A percentile compares a stretch with the other conserved stretches of the same genome.
phyloP scores from a whole-genome alignment of 1,140 invertebrate species.

The Meteorus sp. region DNA sequence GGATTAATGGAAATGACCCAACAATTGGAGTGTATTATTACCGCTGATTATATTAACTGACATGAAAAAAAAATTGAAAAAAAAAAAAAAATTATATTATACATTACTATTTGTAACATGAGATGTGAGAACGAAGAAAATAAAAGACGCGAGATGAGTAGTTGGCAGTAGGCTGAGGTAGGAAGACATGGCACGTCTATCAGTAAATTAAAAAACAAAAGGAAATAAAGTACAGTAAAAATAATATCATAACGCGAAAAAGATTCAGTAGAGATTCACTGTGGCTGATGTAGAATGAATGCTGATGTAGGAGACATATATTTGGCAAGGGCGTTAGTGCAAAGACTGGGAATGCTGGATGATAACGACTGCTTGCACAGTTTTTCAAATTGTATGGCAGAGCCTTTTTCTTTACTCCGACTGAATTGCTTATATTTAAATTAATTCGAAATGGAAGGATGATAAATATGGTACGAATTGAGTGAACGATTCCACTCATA shows the following conservation, averaged over 20 bases:
- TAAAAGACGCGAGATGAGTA: constrained; percentile 38
- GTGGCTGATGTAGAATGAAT: constrained; percentile 49
- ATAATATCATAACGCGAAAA: constrained; percentile 53
- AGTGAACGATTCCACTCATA: too few relatives aligned
- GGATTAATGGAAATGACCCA: constrained; percentile 40
- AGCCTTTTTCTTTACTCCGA: too few relatives aligned
- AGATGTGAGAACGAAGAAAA: constrained; percentile 29
- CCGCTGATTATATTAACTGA: constrained; percentile 48
- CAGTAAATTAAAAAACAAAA: constrained; percentile 39
- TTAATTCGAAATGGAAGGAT: too few relatives aligned
- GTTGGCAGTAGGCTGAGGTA: constrained; percentile 54
- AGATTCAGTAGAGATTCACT: constrained; percentile 52
- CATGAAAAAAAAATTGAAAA: constrained; percentile 31
- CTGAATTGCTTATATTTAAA: too few relatives aligned
- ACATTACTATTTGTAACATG: constrained; percentile 51
- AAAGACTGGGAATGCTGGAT: constrained; percentile 2
- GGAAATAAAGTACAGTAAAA: constrained; percentile 31
- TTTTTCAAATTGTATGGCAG: too few relatives aligned
- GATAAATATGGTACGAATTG: too few relatives aligned
- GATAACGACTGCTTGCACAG: neutral
- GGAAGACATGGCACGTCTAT: constrained; percentile 52
- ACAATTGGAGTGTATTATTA: constrained; percentile 47
- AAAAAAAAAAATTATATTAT: constrained; percentile 43
- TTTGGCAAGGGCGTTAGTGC: constrained; percentile 29
- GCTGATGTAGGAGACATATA: constrained; percentile 48